A percentile compares a stretch with the other conserved stretches of the same genome.
phyloP scores from a whole-genome alignment of 2,797 vertebrate genomes.

The Takifugu rubripes region DNA sequence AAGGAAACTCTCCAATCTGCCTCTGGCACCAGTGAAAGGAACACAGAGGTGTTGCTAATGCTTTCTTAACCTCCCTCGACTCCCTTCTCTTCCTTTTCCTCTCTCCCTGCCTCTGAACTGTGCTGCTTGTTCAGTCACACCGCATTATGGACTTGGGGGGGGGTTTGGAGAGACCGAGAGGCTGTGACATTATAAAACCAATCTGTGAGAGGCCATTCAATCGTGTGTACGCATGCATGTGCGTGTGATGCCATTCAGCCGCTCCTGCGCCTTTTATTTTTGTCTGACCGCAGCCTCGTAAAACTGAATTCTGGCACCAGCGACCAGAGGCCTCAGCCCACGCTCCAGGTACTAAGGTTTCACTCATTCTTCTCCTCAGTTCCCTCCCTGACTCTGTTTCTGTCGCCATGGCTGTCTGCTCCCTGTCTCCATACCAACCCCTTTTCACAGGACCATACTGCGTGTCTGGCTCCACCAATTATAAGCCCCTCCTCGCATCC shows the following conservation, averaged over 20 bases:
- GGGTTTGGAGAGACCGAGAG: constrained; percentile 64
- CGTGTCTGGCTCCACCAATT: constrained; percentile 47
- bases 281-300: constrained; percentile 75
- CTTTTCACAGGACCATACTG: constrained; percentile 39
- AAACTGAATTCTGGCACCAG: constrained; percentile 73
- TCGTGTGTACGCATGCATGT: constrained; percentile 30
- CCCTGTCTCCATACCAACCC: constrained; percentile 54
- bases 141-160: constrained; percentile 47
- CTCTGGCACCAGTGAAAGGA: constrained; percentile 47
- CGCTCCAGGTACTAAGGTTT: constrained; percentile 74
- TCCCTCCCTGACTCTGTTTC: constrained; percentile 45
- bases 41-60: constrained; percentile 41
- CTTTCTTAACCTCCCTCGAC: constrained; percentile 29
- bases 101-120: constrained; percentile 26
- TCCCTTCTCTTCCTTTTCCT: constrained; percentile 16
- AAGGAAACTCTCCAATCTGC: constrained; percentile 15
- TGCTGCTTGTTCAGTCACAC: constrained; percentile 62
- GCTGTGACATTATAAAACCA: constrained; percentile 81
- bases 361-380: constrained; percentile 60
- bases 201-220: constrained; percentile 70
- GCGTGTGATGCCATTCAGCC: constrained; percentile 66
- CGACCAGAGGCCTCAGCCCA: constrained; percentile 64
- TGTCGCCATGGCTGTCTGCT: constrained; percentile 56
- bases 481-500: constrained; percentile 33
- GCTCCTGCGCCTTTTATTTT: constrained; percentile 75